Evolutionary conservation across 1,140 invertebrate genomes (phyloP).

Genomic region (Atta colombica): DNA sequence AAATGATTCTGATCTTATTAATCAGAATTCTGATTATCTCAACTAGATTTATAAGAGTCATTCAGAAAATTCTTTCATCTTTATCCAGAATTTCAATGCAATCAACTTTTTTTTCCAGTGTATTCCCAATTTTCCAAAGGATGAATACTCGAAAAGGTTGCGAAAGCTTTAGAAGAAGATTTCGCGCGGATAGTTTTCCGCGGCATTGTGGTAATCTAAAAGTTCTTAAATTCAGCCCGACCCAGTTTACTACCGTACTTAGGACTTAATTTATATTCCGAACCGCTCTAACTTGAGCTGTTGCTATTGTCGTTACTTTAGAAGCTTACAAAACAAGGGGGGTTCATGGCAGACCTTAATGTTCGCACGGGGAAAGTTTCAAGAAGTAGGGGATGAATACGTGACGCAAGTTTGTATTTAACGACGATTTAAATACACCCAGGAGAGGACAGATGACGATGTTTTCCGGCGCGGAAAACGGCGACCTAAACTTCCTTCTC

Average conservation of each 20-base stretch:
- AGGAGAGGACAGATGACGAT: not conserved
- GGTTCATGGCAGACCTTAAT: constrained; percentile 48
- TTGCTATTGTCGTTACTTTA: constrained; percentile 56
- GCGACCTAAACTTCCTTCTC: constrained; percentile 10
- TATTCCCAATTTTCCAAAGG: not conserved
- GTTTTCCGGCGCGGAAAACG: constrained; percentile 1
- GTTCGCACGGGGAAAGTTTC: constrained; percentile 30
- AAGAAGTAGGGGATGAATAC: constrained; percentile 51
- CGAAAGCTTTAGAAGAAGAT: not conserved
- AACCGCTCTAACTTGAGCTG: constrained; percentile 54
- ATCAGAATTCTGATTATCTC: no score
- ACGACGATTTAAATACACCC: constrained; percentile 50
- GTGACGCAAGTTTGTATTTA: constrained; percentile 52
- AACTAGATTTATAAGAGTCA: no score
- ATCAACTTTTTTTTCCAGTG: no score
- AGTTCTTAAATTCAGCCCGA: constrained; percentile 45
- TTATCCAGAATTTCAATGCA: no score
- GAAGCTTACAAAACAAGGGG: constrained; percentile 55
- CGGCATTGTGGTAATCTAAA: constrained; percentile 31
- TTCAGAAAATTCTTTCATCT: no score
- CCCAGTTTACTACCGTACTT: constrained; percentile 43
- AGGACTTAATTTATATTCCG: constrained; percentile 58
- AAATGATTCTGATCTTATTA: no score
- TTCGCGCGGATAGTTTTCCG: constrained; percentile 22
- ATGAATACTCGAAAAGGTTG: not conserved